A percentile compares a stretch with the other conserved stretches of the same genome.
Evolutionary conservation across 2,888 invertebrate species (phyloP).

Genomic region (Epinotia brunnichana): DNA sequence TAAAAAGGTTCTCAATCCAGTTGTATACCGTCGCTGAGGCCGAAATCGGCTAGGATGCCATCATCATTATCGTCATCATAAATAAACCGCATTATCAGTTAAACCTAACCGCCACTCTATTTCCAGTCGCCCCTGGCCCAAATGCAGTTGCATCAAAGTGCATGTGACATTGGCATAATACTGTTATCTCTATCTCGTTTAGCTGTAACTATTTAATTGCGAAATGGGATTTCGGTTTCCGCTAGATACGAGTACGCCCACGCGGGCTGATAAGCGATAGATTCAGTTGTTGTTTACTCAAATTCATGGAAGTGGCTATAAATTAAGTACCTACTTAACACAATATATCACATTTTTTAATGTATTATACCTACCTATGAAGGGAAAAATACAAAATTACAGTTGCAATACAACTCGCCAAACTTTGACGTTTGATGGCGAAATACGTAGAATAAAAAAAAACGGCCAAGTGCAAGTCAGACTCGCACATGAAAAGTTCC

Average conservation of each 20-base stretch:
- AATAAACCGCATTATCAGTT: background rate
- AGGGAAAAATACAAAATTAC: too few relatives aligned
- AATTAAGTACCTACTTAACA: background rate
- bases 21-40: too few relatives aligned
- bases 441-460: too few relatives aligned
- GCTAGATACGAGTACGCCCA: slow-evolving; percentile 43
- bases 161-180: slow-evolving; percentile 58
- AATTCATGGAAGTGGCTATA: slow-evolving; percentile 1
- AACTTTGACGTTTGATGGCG: too few relatives aligned
- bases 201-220: slow-evolving; percentile 25
- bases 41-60: background rate
- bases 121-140: slow-evolving; percentile 41
- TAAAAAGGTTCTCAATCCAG: too few relatives aligned
- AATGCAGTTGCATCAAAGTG: slow-evolving; percentile 34
- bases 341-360: too few relatives aligned
- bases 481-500: too few relatives aligned
- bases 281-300: slow-evolving; percentile 12
- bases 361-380: too few relatives aligned
- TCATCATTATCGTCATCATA: background rate
- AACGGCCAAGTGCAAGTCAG: too few relatives aligned
- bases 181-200: slow-evolving; percentile 28
- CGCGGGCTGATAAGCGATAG: slow-evolving; percentile 30
- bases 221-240: slow-evolving; percentile 45
- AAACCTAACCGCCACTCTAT: slow-evolving; percentile 15
- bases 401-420: too few relatives aligned